Evolutionary conservation across 2,888 invertebrate genomes (phyloP).

Genomic region (Caprella mutica): DNA sequence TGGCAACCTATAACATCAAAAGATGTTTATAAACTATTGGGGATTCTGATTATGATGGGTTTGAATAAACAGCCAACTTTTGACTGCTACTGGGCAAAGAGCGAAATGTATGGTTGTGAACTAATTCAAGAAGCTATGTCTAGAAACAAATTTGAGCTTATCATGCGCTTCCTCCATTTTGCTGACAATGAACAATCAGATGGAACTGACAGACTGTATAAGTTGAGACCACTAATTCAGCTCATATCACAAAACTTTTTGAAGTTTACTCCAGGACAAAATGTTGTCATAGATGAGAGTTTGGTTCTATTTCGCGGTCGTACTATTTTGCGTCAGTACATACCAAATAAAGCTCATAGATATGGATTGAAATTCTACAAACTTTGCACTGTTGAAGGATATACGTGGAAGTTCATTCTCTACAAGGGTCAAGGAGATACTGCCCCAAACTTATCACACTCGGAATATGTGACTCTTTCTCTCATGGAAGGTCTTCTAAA

Average conservation of each 20-base stretch:
- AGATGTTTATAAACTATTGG: not conserved
- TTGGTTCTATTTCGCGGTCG: not conserved
- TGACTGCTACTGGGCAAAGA: conserved; percentile 4
- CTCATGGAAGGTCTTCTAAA: not conserved
- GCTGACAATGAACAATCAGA: not conserved
- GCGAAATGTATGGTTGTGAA: not conserved
- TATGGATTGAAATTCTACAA: conserved; percentile 1
- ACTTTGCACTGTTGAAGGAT: not conserved
- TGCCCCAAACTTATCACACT: not conserved
- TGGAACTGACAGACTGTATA: not conserved
- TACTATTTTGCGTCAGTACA: not conserved
- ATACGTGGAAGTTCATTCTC: not conserved
- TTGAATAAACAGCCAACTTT: not conserved
- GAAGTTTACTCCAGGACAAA: not conserved
- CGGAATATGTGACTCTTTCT: not conserved
- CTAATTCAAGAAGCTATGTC: not conserved
- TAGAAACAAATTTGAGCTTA: not conserved
- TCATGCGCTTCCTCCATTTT: conserved; percentile 1
- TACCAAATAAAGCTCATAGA: not conserved
- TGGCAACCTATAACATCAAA: not conserved
- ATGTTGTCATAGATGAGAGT: conserved; percentile 4
- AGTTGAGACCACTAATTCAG: conserved; percentile 1
- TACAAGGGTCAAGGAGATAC: not conserved
- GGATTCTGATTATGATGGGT: conserved; percentile 1
- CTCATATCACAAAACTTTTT: not conserved